Evolutionary conservation across 35 echinoderm and acorn worm genomes (phyloP), one percentile per base, ranked within the genome.

Genomic region (Hemicentrotus pulcherrimus): DNA sequence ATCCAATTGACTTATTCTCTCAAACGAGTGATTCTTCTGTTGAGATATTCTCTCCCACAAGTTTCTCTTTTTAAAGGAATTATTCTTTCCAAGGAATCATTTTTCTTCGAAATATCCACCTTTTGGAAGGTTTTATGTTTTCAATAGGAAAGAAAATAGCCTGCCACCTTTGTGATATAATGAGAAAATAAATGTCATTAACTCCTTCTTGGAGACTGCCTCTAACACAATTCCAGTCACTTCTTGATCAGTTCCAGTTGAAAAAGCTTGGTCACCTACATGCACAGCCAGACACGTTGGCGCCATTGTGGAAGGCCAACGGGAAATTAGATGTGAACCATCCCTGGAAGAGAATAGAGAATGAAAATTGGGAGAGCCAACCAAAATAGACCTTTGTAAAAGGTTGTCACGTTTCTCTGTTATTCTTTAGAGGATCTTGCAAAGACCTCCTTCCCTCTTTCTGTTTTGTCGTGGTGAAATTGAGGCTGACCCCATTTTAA

Each of bases 331-430:
- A 78, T n/a, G 65, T 78, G 65, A 78, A 78, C 65, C 65, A 78
- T 78, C 65, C 65, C 65, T n/a, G 65, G 22, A 78, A 78, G 22
- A 78, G 65, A 78, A 78, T 22, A 78, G 65, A 28, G 65, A 78
- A 78, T 18, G 28, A 78, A 8, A n/a, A 78, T 78, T 78, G 65
- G 65, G 65, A 78, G 19, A 78, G 65, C 65, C 18, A 78, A 78
- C 65, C 65, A n/a, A 78, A n/a, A 78, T 78, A 78, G 65, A 78
- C 65, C 65, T 78, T 78, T 78, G 65, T 78, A 78, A 78, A 78
- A 78, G 65, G 18, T 78, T 78, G 65, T 78, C 65, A 78, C 65
- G 65, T 78, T 78, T 78, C 65, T 78, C 65, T 78, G 65, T 78
- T 78, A 28, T 78, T 78, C 65, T 78, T 78, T n/a, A 28, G 65